Conservation (phyloP, 2,113 vertebrate genomes). For the Asarcornis scutulata region DNA sequence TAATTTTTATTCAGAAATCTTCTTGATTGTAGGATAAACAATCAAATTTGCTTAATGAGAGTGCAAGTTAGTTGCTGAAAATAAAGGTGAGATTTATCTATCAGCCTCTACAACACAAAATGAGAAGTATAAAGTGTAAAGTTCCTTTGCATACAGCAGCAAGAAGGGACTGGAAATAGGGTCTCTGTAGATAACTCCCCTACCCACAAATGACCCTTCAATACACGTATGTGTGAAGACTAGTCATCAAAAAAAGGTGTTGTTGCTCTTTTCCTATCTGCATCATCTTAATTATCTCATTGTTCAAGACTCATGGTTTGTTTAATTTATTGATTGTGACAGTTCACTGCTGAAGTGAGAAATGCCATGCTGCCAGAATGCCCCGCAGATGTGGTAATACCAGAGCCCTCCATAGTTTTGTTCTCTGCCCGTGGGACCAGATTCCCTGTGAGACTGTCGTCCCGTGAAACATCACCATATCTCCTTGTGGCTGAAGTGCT, state of each 20-base stretch:
- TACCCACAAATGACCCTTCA: background rate
- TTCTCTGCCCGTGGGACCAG: background rate
- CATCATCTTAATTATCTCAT: constrained; percentile 6
- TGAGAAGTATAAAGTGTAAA: background rate
- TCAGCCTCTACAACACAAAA: background rate
- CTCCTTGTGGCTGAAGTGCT: background rate
- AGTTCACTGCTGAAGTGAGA: background rate
- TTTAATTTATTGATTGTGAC: background rate
- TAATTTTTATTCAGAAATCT: constrained; percentile 57
- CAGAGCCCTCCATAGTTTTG: fast-evolving
- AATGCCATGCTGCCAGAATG: background rate
- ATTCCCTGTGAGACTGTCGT: background rate
- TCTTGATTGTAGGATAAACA: constrained; percentile 47
- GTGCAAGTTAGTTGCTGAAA: constrained; percentile 39
- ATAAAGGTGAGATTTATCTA: constrained; percentile 42
- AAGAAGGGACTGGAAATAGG: background rate
- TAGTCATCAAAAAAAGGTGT: background rate
- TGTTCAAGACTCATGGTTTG: background rate
- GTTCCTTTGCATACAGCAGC: fast-evolving
- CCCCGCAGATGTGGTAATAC: fast-evolving
- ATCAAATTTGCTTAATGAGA: constrained; percentile 59
- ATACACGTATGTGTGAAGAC: background rate
- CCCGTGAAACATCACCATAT: background rate
- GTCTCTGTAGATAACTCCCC: background rate
- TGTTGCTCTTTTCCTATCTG: background rate